Base-by-base conservation (phyloP, 1,140 invertebrate genomes). In the Drosophila saltans region DNA sequence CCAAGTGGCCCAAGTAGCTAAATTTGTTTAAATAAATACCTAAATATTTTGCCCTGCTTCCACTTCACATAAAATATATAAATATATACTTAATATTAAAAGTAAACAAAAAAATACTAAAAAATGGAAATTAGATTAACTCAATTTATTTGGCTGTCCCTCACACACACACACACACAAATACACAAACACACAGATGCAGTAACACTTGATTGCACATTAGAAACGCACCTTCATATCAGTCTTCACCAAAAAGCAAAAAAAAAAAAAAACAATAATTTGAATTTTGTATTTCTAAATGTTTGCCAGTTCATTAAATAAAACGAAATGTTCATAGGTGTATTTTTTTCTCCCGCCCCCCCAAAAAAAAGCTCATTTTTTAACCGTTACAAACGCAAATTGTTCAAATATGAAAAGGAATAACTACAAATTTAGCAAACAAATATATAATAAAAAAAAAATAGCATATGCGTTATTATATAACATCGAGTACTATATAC, bases 391-490 rank as follows among this genome's bases (percentile, higher is more conserved):
- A 72, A 70, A 69, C 70, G 69, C 64, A 75, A 75, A 69, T 68
- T 78, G 74, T 78, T 78, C 62, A 78, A 78, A 72, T 72, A 78
- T 58, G 36, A 64, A 76, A 61, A 77, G 69, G 65, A 83, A 72
- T 66, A 75, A 72, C 68, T 86, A 79, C 62, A 86, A 80, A 72
- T 74, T 82, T 88, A 86, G 82, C 72, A 81, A 81, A 70, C 64
- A 75, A 83, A 72, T 79, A 80, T 71, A 82, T 79, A 78, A 70
- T 56, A 62, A 57, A 70, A 30, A 30, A 30, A 30, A 85, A 72
- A 75, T 77, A 90, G 74, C 81, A 90, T 90, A 90, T 79, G 79
- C 81, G 82, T 86, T 90, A 81, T 81, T 79, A 85, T 86, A 86
- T 75, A 75, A 90, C 78, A 90, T 83, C 77, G 83, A 86, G 83